phyloP scores from a whole-genome alignment of 2,888 invertebrate species.

The Archips xylosteana region DNA sequence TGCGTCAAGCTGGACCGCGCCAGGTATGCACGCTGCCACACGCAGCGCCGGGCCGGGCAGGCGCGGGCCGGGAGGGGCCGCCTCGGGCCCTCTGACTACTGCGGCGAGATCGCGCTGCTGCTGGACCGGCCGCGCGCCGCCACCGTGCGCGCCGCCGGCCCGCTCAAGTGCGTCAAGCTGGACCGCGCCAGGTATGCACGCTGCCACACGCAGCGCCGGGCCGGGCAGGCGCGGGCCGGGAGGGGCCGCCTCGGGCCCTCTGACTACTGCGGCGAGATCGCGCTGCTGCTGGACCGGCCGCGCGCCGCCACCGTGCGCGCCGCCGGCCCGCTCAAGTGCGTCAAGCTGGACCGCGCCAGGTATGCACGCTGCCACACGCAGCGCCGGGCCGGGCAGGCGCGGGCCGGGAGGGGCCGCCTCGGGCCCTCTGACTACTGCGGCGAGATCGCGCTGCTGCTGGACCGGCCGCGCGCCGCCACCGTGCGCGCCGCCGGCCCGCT shows the following conservation, averaged over 20 bases:
- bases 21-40: conserved; percentile 78
- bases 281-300: conserved; percentile 97
- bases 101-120: conserved; percentile 99
- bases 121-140: conserved; percentile 99
- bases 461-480: conserved; percentile 99
- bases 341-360: conserved; percentile 98
- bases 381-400: conserved; percentile 82
- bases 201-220: conserved; percentile 83
- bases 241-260: conserved; percentile 96
- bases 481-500: conserved; percentile 97
- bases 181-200: conserved; percentile 99
- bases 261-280: conserved; percentile 99
- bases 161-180: conserved; percentile 99
- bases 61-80: conserved; percentile 95
- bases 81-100: conserved; percentile 98
- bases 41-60: conserved; percentile 60
- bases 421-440: conserved; percentile 99
- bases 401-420: conserved; percentile 97
- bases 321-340: conserved; percentile 97
- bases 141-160: conserved; percentile 97
- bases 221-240: conserved; percentile 93
- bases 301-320: conserved; percentile 99
- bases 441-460: conserved; percentile 98
- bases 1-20: conserved; percentile 99
- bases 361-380: conserved; percentile 51